Evolutionary conservation across 2,113 vertebrate genomes (phyloP), one percentile per base, ranked within the genome.

Genomic region (Charina bottae): DNA sequence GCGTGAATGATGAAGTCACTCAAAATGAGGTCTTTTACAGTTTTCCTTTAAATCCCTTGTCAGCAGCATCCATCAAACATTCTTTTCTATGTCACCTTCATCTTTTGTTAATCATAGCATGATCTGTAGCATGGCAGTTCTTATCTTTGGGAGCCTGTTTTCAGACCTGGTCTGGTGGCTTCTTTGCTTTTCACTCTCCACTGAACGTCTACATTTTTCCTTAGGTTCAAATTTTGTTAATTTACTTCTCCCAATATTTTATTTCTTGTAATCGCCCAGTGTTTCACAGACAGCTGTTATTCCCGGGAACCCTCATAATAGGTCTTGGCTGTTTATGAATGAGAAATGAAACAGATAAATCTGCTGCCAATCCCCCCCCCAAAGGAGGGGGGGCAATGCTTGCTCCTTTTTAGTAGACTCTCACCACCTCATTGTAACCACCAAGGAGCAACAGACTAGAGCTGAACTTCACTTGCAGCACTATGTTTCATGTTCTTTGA

Each of bases 401-500:
- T 49, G 87, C 37, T 60, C n/a, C 46, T n/a, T 56, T 85, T 15
- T 42, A 89, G 33, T 56, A 91, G 85, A 59, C 83, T 56, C 46
- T 58, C 13, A 49, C 64, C 58, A n/a, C 53, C 83, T 93, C 59
- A 59, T 17, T 88, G 53, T 37, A 55, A 78, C 58, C 46, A 72
- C 88, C 54, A 59, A 28, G 53, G 64, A 94, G 87, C 24, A n/a
- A 4, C 62, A 60, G 54, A 85, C 87, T 60, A 59, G 87, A 59
- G 23, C 6, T 78, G 90, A 91, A 89, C 37, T 91, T 72, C 62
- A 89, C n/a, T 49, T 86, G 26, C 53, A 93, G 88, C 53, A 2
- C 87, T 89, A 85, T 28, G 7, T 91, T 94, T 93, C 86, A 93
- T 89, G 78, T 85, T 92, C 62, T 59, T 3, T 55, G 90, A 62